Conservation (phyloP, 2,113 vertebrate species). For the Colius striatus region DNA sequence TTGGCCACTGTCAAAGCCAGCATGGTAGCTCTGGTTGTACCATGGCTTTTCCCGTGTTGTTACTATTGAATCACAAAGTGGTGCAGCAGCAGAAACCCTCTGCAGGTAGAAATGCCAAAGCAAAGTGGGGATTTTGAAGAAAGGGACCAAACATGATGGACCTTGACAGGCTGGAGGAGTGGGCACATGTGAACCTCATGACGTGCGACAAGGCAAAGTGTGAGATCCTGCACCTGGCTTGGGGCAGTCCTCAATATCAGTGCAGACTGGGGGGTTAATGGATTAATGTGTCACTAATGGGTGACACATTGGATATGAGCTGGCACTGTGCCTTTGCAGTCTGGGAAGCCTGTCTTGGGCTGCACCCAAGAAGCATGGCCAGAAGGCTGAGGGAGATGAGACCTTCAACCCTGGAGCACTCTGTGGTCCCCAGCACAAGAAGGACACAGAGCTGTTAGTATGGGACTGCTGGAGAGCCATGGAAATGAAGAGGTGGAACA, state of each 20-base stretch:
- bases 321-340: neutral
- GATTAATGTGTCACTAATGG: too few species aligned
- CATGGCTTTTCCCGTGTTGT: neutral
- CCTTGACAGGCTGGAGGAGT: neutral
- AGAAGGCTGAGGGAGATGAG: too few species aligned
- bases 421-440: neutral
- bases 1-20: neutral
- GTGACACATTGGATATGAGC: neutral
- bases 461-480: neutral
- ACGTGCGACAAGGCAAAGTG: neutral
- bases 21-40: accelerated
- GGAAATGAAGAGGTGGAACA: neutral
- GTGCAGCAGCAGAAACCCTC: neutral
- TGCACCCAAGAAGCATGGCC: neutral
- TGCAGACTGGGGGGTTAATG: neutral
- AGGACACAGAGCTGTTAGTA: accelerated
- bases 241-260: accelerated
- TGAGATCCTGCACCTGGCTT: neutral
- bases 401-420: neutral
- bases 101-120: neutral
- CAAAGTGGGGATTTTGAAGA: neutral
- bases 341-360: neutral
- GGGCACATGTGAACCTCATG: neutral
- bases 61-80: neutral
- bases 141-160: neutral